Evolutionary conservation across 2,888 invertebrate species (phyloP).

Genomic region (Icerya purchasi): DNA sequence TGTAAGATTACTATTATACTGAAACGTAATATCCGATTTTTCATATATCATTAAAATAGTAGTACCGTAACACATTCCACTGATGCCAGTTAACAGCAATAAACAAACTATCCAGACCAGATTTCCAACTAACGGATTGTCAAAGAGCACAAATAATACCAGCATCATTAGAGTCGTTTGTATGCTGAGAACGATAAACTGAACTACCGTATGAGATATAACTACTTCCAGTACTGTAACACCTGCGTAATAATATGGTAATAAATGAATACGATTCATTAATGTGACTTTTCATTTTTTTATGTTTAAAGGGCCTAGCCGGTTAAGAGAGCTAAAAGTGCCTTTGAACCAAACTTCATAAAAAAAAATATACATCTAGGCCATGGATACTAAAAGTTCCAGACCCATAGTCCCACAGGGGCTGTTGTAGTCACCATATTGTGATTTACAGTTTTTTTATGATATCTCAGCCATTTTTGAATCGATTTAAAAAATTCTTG

Average conservation of each 20-base stretch:
- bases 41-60: too few species aligned
- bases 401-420: too few species aligned
- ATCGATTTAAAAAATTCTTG: too few species aligned
- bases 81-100: conserved; percentile 19
- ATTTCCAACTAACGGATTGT: conserved; percentile 19
- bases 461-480: too few species aligned
- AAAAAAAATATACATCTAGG: not conserved
- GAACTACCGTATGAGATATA: conserved; percentile 20
- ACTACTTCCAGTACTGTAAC: conserved; percentile 20
- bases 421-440: not conserved
- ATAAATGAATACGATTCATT: not conserved
- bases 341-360: too few species aligned
- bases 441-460: too few species aligned
- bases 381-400: too few species aligned
- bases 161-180: conserved; percentile 21
- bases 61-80: conserved; percentile 21
- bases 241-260: conserved; percentile 16
- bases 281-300: too few species aligned
- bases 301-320: too few species aligned
- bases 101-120: conserved; percentile 17
- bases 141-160: conserved; percentile 19
- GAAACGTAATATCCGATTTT: too few species aligned
- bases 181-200: conserved; percentile 19
- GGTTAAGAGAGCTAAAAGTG: too few species aligned
- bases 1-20: too few species aligned